phyloP scores from a whole-genome alignment of 2,113 vertebrate genomes.

The Phalacrocorax brasilianus region DNA sequence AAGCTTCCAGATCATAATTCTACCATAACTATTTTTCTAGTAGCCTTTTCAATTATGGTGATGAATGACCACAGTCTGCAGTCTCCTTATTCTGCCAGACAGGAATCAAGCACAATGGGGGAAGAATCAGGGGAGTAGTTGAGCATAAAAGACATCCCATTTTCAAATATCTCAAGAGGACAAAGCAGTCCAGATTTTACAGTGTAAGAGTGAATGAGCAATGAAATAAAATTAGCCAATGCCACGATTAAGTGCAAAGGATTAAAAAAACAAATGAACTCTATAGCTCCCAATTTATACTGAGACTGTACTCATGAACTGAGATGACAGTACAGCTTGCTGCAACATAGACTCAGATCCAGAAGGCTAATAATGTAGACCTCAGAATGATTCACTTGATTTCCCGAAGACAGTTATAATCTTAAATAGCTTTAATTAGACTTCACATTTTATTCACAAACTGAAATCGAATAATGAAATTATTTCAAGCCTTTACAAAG shows the following conservation, averaged over 20 bases:
- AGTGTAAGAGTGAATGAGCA: neutral
- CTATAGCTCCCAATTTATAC: neutral
- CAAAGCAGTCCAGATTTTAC: neutral
- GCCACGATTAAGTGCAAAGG: neutral
- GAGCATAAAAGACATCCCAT: neutral
- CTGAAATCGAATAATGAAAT: slow-evolving; percentile 27
- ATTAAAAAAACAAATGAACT: neutral
- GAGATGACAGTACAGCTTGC: neutral
- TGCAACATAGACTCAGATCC: neutral
- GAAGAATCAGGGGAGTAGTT: neutral
- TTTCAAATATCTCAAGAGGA: neutral
- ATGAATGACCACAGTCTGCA: neutral
- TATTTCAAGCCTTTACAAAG: slow-evolving; percentile 21
- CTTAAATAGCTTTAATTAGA: slow-evolving; percentile 47
- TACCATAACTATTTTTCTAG: neutral
- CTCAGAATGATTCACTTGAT: neutral
- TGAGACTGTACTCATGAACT: neutral
- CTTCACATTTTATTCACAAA: slow-evolving; percentile 4
- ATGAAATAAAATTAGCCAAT: neutral
- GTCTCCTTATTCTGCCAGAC: neutral
- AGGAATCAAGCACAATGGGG: neutral
- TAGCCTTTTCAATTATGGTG: neutral
- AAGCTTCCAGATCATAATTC: neutral
- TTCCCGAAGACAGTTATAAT: neutral
- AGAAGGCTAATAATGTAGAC: neutral